phyloP scores from a whole-genome alignment of 2,888 invertebrate genomes.

The Brenthis ino region DNA sequence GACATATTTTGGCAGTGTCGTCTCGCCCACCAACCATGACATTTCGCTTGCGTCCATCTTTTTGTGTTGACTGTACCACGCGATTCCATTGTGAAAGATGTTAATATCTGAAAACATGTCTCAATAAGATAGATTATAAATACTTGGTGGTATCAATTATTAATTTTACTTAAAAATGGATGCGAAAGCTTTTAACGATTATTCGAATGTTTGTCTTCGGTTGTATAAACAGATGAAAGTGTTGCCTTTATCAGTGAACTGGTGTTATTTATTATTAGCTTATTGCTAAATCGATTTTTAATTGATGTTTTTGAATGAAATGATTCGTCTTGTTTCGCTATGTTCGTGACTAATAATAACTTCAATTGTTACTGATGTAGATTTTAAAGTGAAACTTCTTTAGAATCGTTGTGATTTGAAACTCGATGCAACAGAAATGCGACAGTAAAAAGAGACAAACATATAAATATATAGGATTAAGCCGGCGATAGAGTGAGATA shows the following conservation, averaged over 20 bases:
- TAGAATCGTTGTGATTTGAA: no score
- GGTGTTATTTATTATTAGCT: conserved; percentile 9
- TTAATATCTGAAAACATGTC: conserved; percentile 11
- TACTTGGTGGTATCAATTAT: conserved; percentile 14
- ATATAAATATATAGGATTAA: no score
- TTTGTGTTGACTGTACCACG: conserved; percentile 36
- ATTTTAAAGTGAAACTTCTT: no score
- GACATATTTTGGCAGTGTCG: conserved; percentile 58
- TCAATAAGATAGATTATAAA: conserved; percentile 22
- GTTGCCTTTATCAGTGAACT: conserved; percentile 10
- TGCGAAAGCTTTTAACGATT: conserved; percentile 13
- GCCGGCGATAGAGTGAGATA: no score
- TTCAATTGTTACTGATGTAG: no score
- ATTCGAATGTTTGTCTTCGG: conserved; percentile 8
- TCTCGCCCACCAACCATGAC: conserved; percentile 61
- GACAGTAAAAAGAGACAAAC: no score
- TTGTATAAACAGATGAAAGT: conserved; percentile 2
- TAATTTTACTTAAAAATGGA: conserved; percentile 23
- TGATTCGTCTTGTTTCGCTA: neutral
- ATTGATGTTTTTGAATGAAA: neutral
- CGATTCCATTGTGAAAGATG: conserved; percentile 20
- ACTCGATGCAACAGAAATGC: no score
- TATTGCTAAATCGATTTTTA: neutral
- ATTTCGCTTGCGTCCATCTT: conserved; percentile 52
- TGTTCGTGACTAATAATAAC: neutral